Evolutionary conservation across 1,140 invertebrate species (phyloP).

Genomic region (Drosophila carrolli): DNA sequence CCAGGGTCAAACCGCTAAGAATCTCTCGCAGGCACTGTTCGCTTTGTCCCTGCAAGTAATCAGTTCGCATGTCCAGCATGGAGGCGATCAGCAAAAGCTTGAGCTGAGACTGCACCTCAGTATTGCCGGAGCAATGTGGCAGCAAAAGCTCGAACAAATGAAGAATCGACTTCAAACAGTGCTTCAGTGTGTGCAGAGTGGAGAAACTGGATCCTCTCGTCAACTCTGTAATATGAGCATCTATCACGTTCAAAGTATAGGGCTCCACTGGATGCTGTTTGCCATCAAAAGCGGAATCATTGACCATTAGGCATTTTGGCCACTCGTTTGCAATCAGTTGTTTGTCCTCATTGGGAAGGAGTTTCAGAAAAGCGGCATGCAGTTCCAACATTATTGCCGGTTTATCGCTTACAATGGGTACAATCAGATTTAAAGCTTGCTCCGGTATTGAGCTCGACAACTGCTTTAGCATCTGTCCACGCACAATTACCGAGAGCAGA

Average conservation of each 20-base stretch:
- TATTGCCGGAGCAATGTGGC: conserved; percentile 52
- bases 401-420: conserved; percentile 79
- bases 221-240: conserved; percentile 76
- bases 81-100: conserved; percentile 89
- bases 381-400: conserved; percentile 74
- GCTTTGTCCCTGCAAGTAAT: conserved; percentile 89
- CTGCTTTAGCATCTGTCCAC: conserved; percentile 69
- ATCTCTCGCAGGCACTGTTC: conserved; percentile 88
- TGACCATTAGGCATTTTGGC: conserved; percentile 74
- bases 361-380: conserved; percentile 72
- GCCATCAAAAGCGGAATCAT: conserved; percentile 67
- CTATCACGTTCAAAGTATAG: conserved; percentile 78
- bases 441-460: conserved; percentile 66
- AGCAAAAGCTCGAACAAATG: conserved; percentile 76
- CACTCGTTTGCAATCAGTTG: conserved; percentile 79
- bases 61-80: conserved; percentile 90
- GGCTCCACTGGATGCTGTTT: conserved; percentile 75
- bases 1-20: conserved; percentile 86
- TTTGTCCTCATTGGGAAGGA: conserved; percentile 79
- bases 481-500: conserved; percentile 63
- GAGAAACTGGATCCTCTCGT: conserved; percentile 65
- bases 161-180: conserved; percentile 75
- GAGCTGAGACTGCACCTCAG: conserved; percentile 53
- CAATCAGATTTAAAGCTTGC: conserved; percentile 69
- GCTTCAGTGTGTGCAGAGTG: conserved; percentile 77